These are phyloP conservation scores for Xyrichtys novacula DNA, from an alignment of 2,797 vertebrate genomes.

Conservation along the genomic window DNA sequence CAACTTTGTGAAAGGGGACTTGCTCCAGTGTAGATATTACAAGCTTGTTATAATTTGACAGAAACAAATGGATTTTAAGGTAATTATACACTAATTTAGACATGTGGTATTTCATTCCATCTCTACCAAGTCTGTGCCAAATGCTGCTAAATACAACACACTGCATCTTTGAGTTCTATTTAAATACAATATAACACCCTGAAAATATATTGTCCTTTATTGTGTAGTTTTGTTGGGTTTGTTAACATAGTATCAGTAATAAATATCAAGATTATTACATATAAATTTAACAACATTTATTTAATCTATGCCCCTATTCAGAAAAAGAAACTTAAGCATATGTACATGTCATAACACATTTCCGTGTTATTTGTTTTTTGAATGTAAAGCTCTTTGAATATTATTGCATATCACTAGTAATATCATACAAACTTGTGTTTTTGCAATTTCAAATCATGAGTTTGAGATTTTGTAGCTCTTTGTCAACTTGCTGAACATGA, in stretches of 20 bases:
- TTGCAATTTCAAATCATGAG: neutral
- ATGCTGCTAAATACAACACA: too few species aligned
- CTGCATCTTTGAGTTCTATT: too few species aligned
- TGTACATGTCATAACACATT: too few species aligned
- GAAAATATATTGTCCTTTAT: neutral
- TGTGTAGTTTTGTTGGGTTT: neutral
- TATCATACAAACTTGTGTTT: neutral
- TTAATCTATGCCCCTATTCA: neutral
- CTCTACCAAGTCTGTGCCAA: too few species aligned
- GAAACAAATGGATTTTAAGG: too few species aligned
- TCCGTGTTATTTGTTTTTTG: neutral
- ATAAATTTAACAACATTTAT: neutral
- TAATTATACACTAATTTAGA: too few species aligned
- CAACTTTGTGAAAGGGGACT: too few species aligned
- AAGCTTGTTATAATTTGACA: too few species aligned
- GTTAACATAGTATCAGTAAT: neutral
- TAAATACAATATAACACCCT: too few species aligned
- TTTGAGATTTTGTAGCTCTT: neutral
- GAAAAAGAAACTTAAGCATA: neutral
- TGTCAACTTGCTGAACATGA: neutral
- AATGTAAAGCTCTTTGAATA: neutral
- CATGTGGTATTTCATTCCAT: too few species aligned
- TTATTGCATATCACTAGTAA: neutral
- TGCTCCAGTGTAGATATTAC: too few species aligned
- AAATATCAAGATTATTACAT: neutral